Evolutionary conservation across 2,113 vertebrate genomes (phyloP).

Genomic region (Spea multiplicata): DNA sequence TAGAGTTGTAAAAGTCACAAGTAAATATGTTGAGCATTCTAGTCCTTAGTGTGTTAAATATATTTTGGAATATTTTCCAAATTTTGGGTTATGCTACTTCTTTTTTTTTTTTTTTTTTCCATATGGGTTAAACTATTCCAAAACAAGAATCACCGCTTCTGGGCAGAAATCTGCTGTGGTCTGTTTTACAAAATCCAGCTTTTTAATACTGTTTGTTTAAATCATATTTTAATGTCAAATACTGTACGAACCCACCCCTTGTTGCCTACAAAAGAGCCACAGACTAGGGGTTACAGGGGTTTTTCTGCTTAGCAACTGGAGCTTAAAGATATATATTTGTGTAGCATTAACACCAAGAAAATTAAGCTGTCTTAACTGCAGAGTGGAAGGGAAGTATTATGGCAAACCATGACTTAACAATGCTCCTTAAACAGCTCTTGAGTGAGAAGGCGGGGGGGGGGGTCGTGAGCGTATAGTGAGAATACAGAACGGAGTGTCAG

Average conservation of each 20-base stretch:
- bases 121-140: conserved; percentile 24
- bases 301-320: conserved; percentile 43
- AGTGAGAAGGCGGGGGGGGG: background rate
- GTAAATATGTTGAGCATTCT: too few species aligned
- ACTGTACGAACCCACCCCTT: background rate
- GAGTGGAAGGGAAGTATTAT: conserved; percentile 39
- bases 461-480: background rate
- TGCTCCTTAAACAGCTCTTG: conserved; percentile 29
- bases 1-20: too few species aligned
- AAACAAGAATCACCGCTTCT: conserved; percentile 23
- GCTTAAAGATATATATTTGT: conserved; percentile 13
- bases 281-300: conserved; percentile 29
- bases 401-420: conserved; percentile 34
- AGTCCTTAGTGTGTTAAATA: too few species aligned
- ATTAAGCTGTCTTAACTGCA: accelerated
- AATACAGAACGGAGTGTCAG: conserved; percentile 20
- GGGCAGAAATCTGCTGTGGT: conserved; percentile 30
- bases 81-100: too few species aligned
- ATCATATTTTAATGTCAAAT: conserved; percentile 36
- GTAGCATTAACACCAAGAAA: conserved; percentile 45
- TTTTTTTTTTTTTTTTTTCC: conserved; percentile 43
- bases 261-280: conserved; percentile 38
- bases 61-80: too few species aligned
- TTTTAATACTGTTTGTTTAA: conserved; percentile 41
- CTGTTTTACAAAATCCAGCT: conserved; percentile 34